These are phyloP conservation scores for Clunio marinus DNA, from an alignment of 2,888 invertebrate species.

Conservation along the genomic window DNA sequence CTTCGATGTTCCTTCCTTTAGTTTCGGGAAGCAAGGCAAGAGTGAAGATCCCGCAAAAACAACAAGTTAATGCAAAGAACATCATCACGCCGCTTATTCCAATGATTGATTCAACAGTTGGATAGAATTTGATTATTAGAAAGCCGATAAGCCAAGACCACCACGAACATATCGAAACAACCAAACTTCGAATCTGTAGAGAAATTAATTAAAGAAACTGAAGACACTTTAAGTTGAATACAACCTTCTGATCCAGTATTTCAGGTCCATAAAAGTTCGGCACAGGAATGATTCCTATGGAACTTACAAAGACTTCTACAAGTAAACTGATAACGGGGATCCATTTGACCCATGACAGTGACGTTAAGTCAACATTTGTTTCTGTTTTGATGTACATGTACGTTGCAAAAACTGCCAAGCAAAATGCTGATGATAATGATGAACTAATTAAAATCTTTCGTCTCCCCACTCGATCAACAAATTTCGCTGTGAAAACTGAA, in stretches of 20 bases:
- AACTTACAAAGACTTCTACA: slow-evolving; percentile 19
- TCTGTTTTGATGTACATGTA: slow-evolving; percentile 30
- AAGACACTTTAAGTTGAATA: neutral
- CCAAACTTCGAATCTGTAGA: slow-evolving; percentile 25
- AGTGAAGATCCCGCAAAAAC: slow-evolving; percentile 31
- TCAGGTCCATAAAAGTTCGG: slow-evolving; percentile 28
- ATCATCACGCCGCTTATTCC: slow-evolving; percentile 15
- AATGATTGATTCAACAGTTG: neutral
- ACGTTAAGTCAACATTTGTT: neutral
- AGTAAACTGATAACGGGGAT: slow-evolving; percentile 22
- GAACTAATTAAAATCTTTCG: slow-evolving; percentile 46
- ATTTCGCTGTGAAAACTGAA: slow-evolving; percentile 39
- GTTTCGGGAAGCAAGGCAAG: slow-evolving; percentile 30
- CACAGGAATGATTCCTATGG: slow-evolving; percentile 27
- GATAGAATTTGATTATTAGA: slow-evolving; percentile 24
- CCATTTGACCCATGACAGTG: slow-evolving; percentile 5
- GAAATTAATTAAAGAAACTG: neutral
- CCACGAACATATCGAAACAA: slow-evolving; percentile 20
- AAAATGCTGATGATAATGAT: slow-evolving; percentile 45
- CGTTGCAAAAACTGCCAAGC: slow-evolving; percentile 23
- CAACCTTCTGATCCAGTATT: slow-evolving; percentile 36
- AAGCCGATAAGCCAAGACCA: slow-evolving; percentile 25
- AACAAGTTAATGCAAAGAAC: slow-evolving; percentile 1
- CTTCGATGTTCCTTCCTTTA: slow-evolving; percentile 32
- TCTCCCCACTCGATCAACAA: slow-evolving; percentile 49